Evolutionary conservation across 2,888 invertebrate species (phyloP).

Genomic region (Lysandra coridon): DNA sequence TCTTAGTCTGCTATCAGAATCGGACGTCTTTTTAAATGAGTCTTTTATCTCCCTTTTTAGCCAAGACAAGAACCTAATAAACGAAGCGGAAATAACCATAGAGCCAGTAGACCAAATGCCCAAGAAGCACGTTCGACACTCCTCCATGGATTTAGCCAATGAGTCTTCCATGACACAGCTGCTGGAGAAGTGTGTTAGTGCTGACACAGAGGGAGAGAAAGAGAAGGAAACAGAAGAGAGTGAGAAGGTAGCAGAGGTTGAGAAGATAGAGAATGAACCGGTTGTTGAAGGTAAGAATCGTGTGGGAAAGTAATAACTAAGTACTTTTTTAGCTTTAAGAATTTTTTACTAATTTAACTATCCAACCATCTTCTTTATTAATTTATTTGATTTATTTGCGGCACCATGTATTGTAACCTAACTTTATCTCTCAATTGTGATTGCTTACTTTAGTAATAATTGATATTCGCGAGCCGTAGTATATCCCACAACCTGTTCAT

Average conservation of each 20-base stretch:
- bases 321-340: too few species aligned
- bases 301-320: background rate
- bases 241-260: constrained; percentile 42
- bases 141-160: constrained; percentile 73
- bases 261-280: constrained; percentile 44
- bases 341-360: too few species aligned
- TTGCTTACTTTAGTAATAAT: too few species aligned
- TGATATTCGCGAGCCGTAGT: too few species aligned
- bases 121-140: constrained; percentile 71
- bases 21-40: background rate
- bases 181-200: constrained; percentile 70
- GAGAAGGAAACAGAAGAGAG: constrained; percentile 36
- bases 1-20: too few species aligned
- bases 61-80: constrained; percentile 67
- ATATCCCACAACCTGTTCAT: too few species aligned
- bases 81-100: constrained; percentile 73
- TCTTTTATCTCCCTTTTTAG: constrained; percentile 44
- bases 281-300: constrained; percentile 31
- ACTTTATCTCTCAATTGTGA: too few species aligned
- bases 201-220: constrained; percentile 43
- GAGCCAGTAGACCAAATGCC: constrained; percentile 58
- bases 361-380: too few species aligned
- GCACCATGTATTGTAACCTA: too few species aligned
- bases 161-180: constrained; percentile 70
- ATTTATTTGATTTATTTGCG: too few species aligned